A percentile compares a stretch with the other conserved stretches of the same genome.
Conservation (phyloP, 2,113 vertebrate genomes). For the Cephalopterus ornatus region DNA sequence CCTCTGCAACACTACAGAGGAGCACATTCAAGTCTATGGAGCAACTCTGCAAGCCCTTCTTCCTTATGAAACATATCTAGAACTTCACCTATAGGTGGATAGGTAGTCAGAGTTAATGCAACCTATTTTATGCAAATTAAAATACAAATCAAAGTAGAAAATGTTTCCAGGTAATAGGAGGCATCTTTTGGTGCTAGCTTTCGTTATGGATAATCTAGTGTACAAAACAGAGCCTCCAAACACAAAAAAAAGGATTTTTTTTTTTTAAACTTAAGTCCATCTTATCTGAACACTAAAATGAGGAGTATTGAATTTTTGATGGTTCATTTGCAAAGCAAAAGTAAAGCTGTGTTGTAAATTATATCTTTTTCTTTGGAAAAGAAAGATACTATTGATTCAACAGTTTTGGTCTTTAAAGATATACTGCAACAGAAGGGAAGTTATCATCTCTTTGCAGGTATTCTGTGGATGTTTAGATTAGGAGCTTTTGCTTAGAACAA, state of each 20-base stretch:
- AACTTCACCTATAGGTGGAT: neutral
- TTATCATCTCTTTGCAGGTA: neutral
- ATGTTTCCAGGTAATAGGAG: neutral
- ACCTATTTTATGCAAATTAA: neutral
- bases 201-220: neutral
- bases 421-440: neutral
- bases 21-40: neutral
- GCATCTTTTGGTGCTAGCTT: neutral
- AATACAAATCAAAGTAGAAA: neutral
- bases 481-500: neutral
- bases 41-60: neutral
- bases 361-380: neutral
- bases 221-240: neutral
- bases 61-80: neutral
- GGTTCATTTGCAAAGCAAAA: neutral
- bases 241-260: neutral
- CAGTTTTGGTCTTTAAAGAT: neutral
- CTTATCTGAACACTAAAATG: neutral
- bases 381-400: neutral
- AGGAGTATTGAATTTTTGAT: neutral
- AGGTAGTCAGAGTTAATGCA: neutral
- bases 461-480: neutral
- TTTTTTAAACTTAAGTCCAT: neutral
- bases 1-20: neutral
- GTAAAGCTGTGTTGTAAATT: neutral